Conservation (phyloP, 2,888 invertebrate genomes). For the Urechis unicinctus region DNA sequence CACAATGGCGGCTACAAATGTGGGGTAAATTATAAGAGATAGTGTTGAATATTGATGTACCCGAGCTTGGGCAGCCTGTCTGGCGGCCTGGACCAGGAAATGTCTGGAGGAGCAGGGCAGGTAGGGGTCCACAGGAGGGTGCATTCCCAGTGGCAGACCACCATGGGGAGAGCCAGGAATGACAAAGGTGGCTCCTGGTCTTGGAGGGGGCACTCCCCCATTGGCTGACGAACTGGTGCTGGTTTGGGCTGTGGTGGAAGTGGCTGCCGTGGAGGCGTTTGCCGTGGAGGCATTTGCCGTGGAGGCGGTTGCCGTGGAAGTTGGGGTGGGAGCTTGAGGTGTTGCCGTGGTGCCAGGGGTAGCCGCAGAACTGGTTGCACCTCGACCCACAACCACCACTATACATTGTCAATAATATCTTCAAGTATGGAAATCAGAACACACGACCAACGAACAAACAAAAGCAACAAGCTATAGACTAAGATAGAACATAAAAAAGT, state of each 20-base stretch:
- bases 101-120: constrained; percentile 18
- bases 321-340: not conserved
- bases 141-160: not conserved
- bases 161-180: not conserved
- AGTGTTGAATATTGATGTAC: too few relatives aligned
- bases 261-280: not conserved
- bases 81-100: constrained; percentile 9
- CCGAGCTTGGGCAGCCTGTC: constrained; percentile 4
- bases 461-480: too few relatives aligned
- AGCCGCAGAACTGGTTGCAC: too few relatives aligned
- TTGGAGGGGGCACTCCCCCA: not conserved
- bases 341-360: not conserved
- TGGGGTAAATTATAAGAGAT: too few relatives aligned
- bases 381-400: too few relatives aligned
- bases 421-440: too few relatives aligned
- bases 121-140: constrained; percentile 13
- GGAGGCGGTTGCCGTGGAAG: not conserved
- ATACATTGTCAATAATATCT: too few relatives aligned
- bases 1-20: too few relatives aligned
- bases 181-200: not conserved
- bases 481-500: too few relatives aligned
- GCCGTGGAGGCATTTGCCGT: not conserved
- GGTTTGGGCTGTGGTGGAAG: not conserved
- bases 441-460: too few relatives aligned
- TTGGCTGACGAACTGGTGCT: not conserved